Base-by-base conservation (phyloP, 2,113 vertebrate species). In the Lagopus leucura region DNA sequence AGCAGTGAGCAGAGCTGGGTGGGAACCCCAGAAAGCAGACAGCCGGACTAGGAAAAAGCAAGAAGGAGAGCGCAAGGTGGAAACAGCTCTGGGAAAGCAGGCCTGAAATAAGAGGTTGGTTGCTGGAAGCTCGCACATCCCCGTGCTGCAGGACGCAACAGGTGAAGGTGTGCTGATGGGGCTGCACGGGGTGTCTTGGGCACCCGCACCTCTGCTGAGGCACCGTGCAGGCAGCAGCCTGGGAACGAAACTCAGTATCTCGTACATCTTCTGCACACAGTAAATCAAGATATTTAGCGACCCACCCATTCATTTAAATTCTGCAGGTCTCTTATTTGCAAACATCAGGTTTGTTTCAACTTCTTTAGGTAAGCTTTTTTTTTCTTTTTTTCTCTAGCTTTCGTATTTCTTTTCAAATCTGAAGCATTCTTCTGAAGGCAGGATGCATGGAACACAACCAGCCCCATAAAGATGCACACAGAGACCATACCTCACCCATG, bases 381-480 rank as follows among this genome's bases (percentile, higher is more conserved):
- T 21, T 11, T 47, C 7, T 20, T 45, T 45, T 18, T 45, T 18
- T 19, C 9, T 47, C 20, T 2, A 5, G 3, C 27, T 89, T 71
- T 66, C 38, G 15, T 10, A 42, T 27, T 64, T 22, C 54, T 52
- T 84, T 72, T 60, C 61, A 43, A n/a, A 36, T 69, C 65, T 70
- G 60, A 12, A 66, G n/a, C 38, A 15, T 25, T 81, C 52, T 55
- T 36, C 19, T 0, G 1, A 17, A 32, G 0, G 0, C 27, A 55
- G 65, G 40, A 19, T 11, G 58, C 27, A 8, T 2, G 2, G 30
- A 57, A 50, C 79, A 60, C 40, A 27, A 11, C 17, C 19, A 70
- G 28, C 40, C 21, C 20, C 21, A 2, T 11, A 67, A 54, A 45
- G 10, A 58, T 58, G 32, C 0, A 3, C 5, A 2, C 21, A 12